phyloP scores from a whole-genome alignment of 2,888 invertebrate genomes.

The Orchesella flavescens region DNA sequence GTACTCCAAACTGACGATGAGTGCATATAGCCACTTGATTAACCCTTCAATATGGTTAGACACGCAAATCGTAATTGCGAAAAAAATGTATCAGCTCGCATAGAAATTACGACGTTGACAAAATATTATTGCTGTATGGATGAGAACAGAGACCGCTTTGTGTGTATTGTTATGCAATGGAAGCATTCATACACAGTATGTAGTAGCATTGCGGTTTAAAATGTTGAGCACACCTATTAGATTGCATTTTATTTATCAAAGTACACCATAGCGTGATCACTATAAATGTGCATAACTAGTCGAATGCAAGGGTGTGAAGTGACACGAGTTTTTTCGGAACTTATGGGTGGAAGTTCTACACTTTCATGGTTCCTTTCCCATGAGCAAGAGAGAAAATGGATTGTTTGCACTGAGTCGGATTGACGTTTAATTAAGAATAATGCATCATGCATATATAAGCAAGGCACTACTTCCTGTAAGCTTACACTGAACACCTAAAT shows the following conservation, averaged over 20 bases:
- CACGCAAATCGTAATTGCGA: constrained; percentile 24
- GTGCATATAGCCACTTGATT: not conserved
- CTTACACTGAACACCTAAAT: constrained; percentile 17
- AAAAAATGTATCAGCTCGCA: constrained; percentile 5
- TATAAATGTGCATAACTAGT: not conserved
- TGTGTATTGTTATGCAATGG: too few relatives aligned
- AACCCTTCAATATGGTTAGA: constrained; percentile 2
- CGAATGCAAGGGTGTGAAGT: constrained; percentile 30
- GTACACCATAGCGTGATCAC: constrained; percentile 3
- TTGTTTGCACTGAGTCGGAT: constrained; percentile 19
- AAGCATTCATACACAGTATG: too few relatives aligned
- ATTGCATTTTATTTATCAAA: not conserved
- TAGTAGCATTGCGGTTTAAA: not conserved
- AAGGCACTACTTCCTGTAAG: constrained; percentile 28
- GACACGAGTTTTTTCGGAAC: constrained; percentile 33
- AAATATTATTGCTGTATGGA: not conserved
- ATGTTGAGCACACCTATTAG: not conserved
- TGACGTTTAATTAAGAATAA: constrained; percentile 45
- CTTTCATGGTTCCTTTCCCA: constrained; percentile 31
- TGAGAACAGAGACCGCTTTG: not conserved
- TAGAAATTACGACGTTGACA: constrained; percentile 8
- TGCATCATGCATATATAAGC: constrained; percentile 29
- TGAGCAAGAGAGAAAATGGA: constrained; percentile 2
- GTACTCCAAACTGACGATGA: not conserved
- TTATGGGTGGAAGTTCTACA: constrained; percentile 30